Evolutionary conservation across 2,888 invertebrate species (phyloP).

Genomic region (Matsumyia berberina): DNA sequence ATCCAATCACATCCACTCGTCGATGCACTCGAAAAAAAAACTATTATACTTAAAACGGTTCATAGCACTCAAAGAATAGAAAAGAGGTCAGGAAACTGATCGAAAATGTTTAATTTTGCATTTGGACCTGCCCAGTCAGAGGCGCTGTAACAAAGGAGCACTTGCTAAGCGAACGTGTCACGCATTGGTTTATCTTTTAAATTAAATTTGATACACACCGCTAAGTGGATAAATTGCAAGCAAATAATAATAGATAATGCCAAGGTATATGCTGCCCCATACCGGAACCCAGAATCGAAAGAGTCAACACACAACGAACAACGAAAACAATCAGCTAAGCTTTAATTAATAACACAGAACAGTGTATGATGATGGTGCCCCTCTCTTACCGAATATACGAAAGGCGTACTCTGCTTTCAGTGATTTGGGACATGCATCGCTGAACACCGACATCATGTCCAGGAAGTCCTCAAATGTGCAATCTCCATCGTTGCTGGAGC

Average conservation of each 20-base stretch:
- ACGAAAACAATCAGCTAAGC: constrained; percentile 43
- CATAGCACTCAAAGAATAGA: neutral
- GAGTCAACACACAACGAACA: neutral
- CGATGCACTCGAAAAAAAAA: too few relatives aligned
- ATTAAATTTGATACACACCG: constrained; percentile 58
- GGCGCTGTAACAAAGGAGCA: neutral
- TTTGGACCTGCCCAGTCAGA: neutral
- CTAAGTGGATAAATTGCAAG: constrained; percentile 69
- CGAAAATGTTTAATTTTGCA: constrained; percentile 4
- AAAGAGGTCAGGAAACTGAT: neutral
- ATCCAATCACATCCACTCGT: too few relatives aligned
- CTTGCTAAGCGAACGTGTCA: constrained; percentile 41
- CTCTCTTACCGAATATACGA: constrained; percentile 93
- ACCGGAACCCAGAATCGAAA: constrained; percentile 1
- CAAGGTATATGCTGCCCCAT: constrained; percentile 4
- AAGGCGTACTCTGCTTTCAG: constrained; percentile 98
- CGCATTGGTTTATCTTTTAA: constrained; percentile 31
- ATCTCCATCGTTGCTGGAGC: constrained; percentile 94
- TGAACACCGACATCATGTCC: constrained; percentile 98
- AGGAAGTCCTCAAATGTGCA: constrained; percentile 98
- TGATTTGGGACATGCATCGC: constrained; percentile 94
- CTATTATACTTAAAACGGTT: constrained; percentile 21
- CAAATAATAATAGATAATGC: constrained; percentile 31
- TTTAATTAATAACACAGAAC: constrained; percentile 49
- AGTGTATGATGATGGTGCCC: neutral